phyloP scores from a whole-genome alignment of 2,888 invertebrate species.

The Dicycla oo region DNA sequence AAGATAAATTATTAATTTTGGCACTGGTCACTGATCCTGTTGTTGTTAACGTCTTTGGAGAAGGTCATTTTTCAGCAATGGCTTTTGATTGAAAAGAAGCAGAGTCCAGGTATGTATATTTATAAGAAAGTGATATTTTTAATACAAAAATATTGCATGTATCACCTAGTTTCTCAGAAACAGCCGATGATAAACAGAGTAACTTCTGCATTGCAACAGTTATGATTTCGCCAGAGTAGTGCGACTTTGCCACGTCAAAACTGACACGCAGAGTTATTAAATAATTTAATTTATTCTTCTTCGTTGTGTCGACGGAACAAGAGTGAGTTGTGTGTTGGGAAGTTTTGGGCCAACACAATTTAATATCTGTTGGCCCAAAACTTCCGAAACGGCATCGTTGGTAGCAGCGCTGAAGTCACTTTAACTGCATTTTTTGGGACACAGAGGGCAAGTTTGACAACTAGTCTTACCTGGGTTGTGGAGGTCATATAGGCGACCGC shows the following conservation, averaged over 20 bases:
- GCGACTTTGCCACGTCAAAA: not conserved
- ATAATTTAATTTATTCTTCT: not conserved
- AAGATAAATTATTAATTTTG: too few species aligned
- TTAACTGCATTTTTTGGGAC: not conserved
- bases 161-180: not conserved
- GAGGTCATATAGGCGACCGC: too few species aligned
- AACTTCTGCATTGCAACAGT: not conserved
- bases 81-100: too few species aligned
- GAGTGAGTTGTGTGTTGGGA: too few species aligned
- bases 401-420: not conserved
- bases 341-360: too few species aligned
- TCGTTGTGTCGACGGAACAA: not conserved
- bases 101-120: too few species aligned
- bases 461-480: too few species aligned
- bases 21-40: not conserved
- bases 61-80: too few species aligned
- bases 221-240: not conserved
- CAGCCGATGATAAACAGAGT: not conserved
- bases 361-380: rapidly evolving
- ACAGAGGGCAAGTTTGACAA: not conserved
- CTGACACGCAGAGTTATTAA: not conserved
- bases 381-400: not conserved
- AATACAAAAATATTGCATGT: not conserved
- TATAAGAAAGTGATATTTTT: too few species aligned
- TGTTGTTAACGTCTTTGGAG: too few species aligned